phyloP scores from a whole-genome alignment of 2,888 invertebrate species.

The Yponomeuta evonymella region DNA sequence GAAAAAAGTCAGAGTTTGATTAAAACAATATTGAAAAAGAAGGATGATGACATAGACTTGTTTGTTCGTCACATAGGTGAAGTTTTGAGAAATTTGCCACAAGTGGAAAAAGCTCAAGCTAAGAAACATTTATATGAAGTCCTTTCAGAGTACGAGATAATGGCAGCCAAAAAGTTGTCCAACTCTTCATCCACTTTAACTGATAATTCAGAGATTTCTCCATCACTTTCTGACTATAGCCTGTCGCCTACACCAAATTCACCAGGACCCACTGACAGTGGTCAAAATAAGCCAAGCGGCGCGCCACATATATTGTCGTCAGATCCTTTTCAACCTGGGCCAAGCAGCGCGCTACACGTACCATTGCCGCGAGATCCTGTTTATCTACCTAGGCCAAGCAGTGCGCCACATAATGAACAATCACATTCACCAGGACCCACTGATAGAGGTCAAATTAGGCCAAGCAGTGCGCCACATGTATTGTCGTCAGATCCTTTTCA shows the following conservation, averaged over 20 bases:
- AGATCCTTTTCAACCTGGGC: no score
- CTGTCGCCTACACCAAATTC: conserved; percentile 15
- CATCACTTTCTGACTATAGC: no score
- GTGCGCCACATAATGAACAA: no score
- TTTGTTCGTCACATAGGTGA: conserved; percentile 17
- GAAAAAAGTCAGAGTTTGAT: conserved; percentile 12
- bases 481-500: conserved; percentile 7
- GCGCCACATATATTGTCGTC: no score
- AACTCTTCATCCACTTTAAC: no score
- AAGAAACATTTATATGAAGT: not conserved
- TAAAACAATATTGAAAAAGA: conserved; percentile 15
- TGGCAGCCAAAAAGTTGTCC: conserved; percentile 12
- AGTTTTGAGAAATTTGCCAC: conserved; percentile 17
- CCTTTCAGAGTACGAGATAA: conserved; percentile 15
- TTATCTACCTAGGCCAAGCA: no score
- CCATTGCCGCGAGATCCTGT: no score
- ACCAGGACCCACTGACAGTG: not conserved
- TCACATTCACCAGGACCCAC: not conserved
- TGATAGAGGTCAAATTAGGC: no score
- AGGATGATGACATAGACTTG: conserved; percentile 18
- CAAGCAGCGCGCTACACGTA: no score
- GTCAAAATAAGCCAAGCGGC: no score
- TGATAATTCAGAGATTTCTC: no score
- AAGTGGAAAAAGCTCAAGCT: conserved; percentile 18
- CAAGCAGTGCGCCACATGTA: not conserved